Evolutionary conservation across 2,113 vertebrate genomes (phyloP), one percentile per base, ranked within the genome.

Genomic region (Hippocampus guttulatus): DNA sequence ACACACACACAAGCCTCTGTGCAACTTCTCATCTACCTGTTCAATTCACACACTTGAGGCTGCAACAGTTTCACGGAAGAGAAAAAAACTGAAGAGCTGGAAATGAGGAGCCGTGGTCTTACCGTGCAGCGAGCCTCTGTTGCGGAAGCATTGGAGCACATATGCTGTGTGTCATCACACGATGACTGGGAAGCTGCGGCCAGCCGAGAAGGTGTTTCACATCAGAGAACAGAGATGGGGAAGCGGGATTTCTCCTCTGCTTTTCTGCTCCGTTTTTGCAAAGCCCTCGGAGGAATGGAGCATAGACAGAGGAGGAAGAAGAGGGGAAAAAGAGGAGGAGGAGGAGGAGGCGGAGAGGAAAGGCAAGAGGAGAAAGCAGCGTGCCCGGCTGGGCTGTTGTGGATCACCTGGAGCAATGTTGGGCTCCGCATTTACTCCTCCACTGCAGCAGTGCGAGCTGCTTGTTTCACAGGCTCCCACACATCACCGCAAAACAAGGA

Each of bases 351-450:
- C 78, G 74, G 80, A 84, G 82, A 79, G 79, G 71, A 78, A 81
- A 78, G 78, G 81, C 84, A 84, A 85, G 80, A 86, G 85, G 85
- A 87, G 87, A 85, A 79, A 88, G 84, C 87, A 85, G 89, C 89
- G 85, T 87, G 87, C 82, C 82, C 70, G 87, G 83, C 82, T 88
- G 86, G 83, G 86, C 87, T 88, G 87, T 83, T 90, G 82, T 87
- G 88, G 84, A 88, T 89, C 88, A 89, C 87, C 87, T 88, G 88
- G 86, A 90, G 84, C 87, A 85, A 87, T 75, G 88, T 43, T 79
- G 84, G 77, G 88, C 88, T 91, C 91, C 80, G 89, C 87, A 90
- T 91, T 87, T 89, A 90, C 90, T 90, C 90, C 91, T 90, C 81
- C 88, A 91, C 91, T 92, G 90, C 91, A 89, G 91, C 86, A 91